Conservation (phyloP, 2,797 vertebrate species). For the Simalia tracyae region DNA sequence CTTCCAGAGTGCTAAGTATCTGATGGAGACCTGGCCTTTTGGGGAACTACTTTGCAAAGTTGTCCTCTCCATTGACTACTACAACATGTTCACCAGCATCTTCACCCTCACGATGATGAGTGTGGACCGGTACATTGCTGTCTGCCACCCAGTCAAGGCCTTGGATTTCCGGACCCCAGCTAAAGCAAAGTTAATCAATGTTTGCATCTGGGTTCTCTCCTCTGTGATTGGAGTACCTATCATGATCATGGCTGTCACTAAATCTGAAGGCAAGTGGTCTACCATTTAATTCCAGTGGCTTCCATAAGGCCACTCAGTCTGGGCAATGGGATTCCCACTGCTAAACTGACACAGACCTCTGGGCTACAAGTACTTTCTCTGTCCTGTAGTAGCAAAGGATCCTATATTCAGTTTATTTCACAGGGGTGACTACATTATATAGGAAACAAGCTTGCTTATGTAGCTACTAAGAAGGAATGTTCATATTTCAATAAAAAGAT, state of each 20-base stretch:
- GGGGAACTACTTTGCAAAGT: constrained; percentile 90
- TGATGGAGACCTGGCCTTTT: constrained; percentile 95
- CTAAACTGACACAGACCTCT: not conserved
- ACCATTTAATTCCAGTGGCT: not conserved
- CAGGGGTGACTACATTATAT: not conserved
- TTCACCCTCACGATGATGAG: constrained; percentile 99
- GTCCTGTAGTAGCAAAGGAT: not conserved
- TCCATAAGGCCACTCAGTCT: not conserved
- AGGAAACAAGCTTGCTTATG: not conserved
- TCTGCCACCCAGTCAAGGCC: constrained; percentile 93
- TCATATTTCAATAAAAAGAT: not conserved
- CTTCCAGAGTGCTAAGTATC: constrained; percentile 94
- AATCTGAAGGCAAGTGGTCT: constrained; percentile 78
- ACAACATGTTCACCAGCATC: constrained; percentile 99
- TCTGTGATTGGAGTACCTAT: constrained; percentile 91
- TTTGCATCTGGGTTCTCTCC: constrained; percentile 95
- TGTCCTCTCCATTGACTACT: constrained; percentile 94
- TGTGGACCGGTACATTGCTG: constrained; percentile 92
- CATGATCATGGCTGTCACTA: constrained; percentile 92
- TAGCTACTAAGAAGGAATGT: not conserved
- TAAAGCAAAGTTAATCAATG: constrained; percentile 95
- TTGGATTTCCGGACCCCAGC: constrained; percentile 91
- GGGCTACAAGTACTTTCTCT: not conserved
- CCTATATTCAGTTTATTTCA: not conserved
- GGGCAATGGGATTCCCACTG: not conserved